Evolutionary conservation across 2,797 vertebrate species (phyloP), one percentile per base, ranked within the genome.

Genomic region (Girardinus metallicus): DNA sequence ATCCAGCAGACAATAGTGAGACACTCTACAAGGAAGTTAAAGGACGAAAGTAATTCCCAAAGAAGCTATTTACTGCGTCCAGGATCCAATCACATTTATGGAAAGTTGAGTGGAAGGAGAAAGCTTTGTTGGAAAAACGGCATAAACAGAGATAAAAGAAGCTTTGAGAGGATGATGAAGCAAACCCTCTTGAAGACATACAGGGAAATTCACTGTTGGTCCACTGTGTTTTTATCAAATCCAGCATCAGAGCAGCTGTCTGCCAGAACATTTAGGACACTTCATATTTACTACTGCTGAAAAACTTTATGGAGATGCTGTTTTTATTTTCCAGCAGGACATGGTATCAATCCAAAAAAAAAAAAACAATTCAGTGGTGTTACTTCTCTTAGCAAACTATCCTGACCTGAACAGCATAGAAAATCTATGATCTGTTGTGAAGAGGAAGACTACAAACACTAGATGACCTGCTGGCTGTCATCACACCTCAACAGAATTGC

Each of bases 401-500:
- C 55, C 55, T 15, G 13, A 62, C 13, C 57, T 62, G 57, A 62
- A 31, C 29, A 13, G 29, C 29, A 21, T 36, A 36, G 18, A 34
- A 16, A 64, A 64, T 34, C 62, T 64, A 36, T 36, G 7, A 18
- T 8, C 1, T 36, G 34, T 36, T 64, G 31, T 64, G 11, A 21
- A 36, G 16, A 64, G 62, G 31, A 64, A 64, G 34, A 64, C 9
- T 29, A 62, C 16, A 36, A 18, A 36, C 62, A 36, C 31, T 16
- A 64, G 34, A 36, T 62, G 62, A 64, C 62, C 62, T 64, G 62
- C 34, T 64, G 62, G 62, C 31, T 64, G 26, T 18, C 60, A 64
- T 34, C 11, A 34, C 60, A 34, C 31, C 31, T 64, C 60, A 18
- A 4, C 34, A 36, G 62, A 64, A 36, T 64, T 2, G 5, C 29